A percentile compares a stretch with the other conserved stretches of the same genome.
These are phyloP conservation scores for Vanessa tameamea DNA, from an alignment of 1,140 invertebrate species.

Conservation along the genomic window DNA sequence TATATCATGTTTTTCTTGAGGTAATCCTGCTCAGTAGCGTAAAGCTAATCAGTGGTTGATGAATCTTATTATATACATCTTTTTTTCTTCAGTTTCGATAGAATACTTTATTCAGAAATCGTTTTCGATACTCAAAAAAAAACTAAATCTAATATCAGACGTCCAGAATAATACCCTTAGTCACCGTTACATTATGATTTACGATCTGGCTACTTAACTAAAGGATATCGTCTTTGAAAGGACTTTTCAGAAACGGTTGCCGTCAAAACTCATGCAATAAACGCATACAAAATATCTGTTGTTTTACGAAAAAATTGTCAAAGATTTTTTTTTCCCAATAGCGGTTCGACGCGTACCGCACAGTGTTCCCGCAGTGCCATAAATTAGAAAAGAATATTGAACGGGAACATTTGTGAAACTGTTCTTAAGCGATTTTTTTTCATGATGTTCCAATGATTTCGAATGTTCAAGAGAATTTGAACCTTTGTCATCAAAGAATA, in stretches of 20 bases:
- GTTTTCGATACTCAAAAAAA: no score
- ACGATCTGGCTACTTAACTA: conserved; percentile 62
- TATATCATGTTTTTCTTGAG: no score
- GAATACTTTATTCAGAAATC: no score
- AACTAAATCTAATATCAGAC: no score
- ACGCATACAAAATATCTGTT: conserved; percentile 48
- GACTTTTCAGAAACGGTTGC: conserved; percentile 65
- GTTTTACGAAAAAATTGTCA: conserved; percentile 63
- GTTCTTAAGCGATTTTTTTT: conserved; percentile 57
- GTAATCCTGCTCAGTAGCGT: no score
- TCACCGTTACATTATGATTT: conserved; percentile 51
- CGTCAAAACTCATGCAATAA: conserved; percentile 67
- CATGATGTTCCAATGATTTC: not conserved
- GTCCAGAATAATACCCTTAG: not conserved
- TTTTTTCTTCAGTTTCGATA: no score
- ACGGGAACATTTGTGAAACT: conserved; percentile 74
- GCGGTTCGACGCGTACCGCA: conserved; percentile 51
- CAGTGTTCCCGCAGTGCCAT: conserved; percentile 62
- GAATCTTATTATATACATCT: no score
- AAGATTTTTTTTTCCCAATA: conserved; percentile 51
- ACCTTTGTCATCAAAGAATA: not conserved
- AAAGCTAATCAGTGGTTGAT: no score
- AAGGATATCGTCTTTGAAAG: conserved; percentile 51
- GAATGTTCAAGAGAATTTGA: not conserved
- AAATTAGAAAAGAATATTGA: conserved; percentile 64